Base-by-base conservation (phyloP, 2,797 vertebrate genomes). In the Channallabes apus region DNA sequence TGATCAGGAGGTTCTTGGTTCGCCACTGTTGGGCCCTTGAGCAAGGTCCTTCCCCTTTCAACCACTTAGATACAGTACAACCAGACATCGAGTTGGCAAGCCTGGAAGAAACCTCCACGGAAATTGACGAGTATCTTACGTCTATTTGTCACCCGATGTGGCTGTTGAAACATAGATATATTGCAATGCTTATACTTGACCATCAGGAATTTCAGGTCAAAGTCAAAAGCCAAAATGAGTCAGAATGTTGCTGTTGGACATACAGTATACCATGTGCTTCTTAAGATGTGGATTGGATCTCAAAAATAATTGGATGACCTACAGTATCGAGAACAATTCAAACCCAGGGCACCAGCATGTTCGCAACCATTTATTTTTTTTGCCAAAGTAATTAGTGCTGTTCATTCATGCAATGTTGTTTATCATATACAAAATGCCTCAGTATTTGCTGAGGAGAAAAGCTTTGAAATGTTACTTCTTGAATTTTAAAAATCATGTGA, bases 401-500 rank as follows among this genome's bases (percentile, higher is more conserved):
- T 46, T 72, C 8, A 14, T 46, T 14, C 46, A 1, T 69, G 3
- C 18, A 35, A 1, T 69, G 67, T 69, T 69, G 3, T 38, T 20
- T 6, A 38, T 24, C 11, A 38, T 17, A 15, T 41, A 38, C 35
- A 12, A n/a, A 41, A 41, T 22, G 35, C 3, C 6, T 9, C 24
- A 54, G 24, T n/a, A 54, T 32, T 9, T 56, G n/a, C 51, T 14
- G 54, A n/a, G 22, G 61, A n/a, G 14, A 18, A 6, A 80, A 80
- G 29, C 9, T 41, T 41, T 22, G 35, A 62, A 79, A 46, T 62
- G 58, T 79, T 61, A 35, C 2, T 79, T 41, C 35, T 64, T 3
- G 51, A 77, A 84, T 86, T 79, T 80, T 81, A 38, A 87, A 77
- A 85, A 80, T 38, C 81, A 71, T 85, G 41, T 27, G 35, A 82